Evolutionary conservation across 2,888 invertebrate genomes (phyloP).

Genomic region (Mesorhabditis sp.): DNA sequence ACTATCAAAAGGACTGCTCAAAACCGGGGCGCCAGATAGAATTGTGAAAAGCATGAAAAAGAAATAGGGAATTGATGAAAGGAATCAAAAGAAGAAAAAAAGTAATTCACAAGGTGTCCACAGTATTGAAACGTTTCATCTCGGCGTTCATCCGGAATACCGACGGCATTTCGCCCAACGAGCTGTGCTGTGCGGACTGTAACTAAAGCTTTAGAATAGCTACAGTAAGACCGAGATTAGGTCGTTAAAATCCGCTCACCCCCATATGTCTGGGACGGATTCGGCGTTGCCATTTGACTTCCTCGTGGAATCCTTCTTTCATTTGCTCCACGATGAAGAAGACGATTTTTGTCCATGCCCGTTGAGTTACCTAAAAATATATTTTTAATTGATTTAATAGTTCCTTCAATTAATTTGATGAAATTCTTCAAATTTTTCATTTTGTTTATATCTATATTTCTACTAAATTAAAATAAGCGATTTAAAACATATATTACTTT

Average conservation of each 20-base stretch:
- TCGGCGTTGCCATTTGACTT: conserved; percentile 28
- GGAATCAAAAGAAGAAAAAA: too few relatives aligned
- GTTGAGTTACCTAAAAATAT: conserved; percentile 30
- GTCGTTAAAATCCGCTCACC: conserved; percentile 8
- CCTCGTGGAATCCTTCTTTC: conserved; percentile 38
- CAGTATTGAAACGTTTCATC: conserved; percentile 27
- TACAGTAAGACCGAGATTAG: background rate
- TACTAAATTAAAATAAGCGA: too few relatives aligned
- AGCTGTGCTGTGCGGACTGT: conserved; percentile 10
- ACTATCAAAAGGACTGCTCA: too few relatives aligned
- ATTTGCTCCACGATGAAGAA: conserved; percentile 37
- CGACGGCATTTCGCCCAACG: conserved; percentile 19
- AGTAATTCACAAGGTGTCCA: conserved; percentile 21
- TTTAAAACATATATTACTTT: too few relatives aligned
- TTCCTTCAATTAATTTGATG: too few relatives aligned
- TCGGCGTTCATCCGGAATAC: conserved; percentile 12
- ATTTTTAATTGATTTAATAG: too few relatives aligned
- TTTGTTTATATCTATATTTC: too few relatives aligned
- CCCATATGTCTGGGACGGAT: conserved; percentile 18
- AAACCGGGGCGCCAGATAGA: too few relatives aligned
- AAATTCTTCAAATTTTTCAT: too few relatives aligned
- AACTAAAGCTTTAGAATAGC: background rate
- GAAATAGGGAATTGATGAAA: too few relatives aligned
- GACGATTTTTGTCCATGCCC: conserved; percentile 43
- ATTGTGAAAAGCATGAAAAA: too few relatives aligned